These are phyloP conservation scores for Melanaphis sacchari DNA, from an alignment of 1,140 invertebrate genomes.

Conservation along the genomic window DNA sequence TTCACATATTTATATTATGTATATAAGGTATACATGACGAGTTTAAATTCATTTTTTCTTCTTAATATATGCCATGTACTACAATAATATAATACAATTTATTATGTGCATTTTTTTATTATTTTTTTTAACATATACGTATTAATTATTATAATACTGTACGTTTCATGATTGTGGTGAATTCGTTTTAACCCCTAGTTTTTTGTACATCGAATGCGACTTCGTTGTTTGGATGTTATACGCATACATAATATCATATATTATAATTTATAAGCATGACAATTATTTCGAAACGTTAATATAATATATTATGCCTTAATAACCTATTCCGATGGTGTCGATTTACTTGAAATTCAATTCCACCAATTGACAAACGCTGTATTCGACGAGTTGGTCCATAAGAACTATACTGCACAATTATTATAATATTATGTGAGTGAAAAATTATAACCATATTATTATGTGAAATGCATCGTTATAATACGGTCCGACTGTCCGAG, in stretches of 20 bases:
- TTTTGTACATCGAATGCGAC: background rate
- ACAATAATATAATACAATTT: background rate
- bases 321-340: background rate
- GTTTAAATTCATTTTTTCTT: background rate
- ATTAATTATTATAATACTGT: background rate
- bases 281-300: background rate
- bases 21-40: background rate
- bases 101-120: background rate
- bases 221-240: background rate
- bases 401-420: too few species aligned
- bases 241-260: background rate
- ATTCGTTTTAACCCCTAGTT: background rate
- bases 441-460: constrained; percentile 8
- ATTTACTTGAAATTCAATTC: constrained; percentile 14
- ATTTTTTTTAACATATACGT: background rate
- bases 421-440: background rate
- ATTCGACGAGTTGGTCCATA: background rate
- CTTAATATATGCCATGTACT: background rate
- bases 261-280: background rate
- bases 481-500: background rate
- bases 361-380: background rate
- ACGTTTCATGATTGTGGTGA: background rate
- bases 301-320: background rate
- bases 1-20: background rate
- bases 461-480: background rate